Conservation (phyloP, 2,888 invertebrate genomes). For the Scelioninae gen. 1 region DNA sequence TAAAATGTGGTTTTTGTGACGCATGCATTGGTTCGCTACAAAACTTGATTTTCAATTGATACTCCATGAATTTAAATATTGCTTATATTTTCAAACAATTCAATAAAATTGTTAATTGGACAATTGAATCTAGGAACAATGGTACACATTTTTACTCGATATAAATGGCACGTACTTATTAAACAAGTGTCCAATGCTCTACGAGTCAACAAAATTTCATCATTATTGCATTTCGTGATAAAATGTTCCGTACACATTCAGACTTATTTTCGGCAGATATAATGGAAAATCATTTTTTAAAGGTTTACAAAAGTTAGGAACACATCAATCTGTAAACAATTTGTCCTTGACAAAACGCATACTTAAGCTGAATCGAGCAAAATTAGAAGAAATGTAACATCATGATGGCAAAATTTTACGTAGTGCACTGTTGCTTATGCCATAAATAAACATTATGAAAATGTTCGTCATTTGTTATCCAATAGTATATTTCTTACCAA, state of each 20-base stretch:
- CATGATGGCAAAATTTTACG: too few species aligned
- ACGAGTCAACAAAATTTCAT: background rate
- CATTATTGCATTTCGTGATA: constrained; percentile 42
- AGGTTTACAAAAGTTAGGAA: constrained; percentile 31
- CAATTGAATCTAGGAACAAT: constrained; percentile 32
- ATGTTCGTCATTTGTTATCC: too few species aligned
- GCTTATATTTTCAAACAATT: constrained; percentile 4
- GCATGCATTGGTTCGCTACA: too few species aligned
- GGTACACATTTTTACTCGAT: constrained; percentile 3
- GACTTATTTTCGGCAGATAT: constrained; percentile 68
- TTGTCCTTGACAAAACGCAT: too few species aligned
- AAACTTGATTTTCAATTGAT: background rate
- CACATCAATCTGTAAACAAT: constrained; percentile 48
- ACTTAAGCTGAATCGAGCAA: too few species aligned
- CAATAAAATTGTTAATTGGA: constrained; percentile 13
- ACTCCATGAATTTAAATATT: constrained; percentile 9
- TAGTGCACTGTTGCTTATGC: too few species aligned
- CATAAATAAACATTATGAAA: too few species aligned
- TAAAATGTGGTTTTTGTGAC: too few species aligned
- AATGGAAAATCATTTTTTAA: constrained; percentile 42
- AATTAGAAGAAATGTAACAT: too few species aligned
- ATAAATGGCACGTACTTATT: constrained; percentile 18
- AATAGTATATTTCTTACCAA: too few species aligned
- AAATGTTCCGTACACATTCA: constrained; percentile 51
- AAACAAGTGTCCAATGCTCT: constrained; percentile 6